Conservation (phyloP, 2,888 invertebrate genomes). For the Rhagonycha lutea region DNA sequence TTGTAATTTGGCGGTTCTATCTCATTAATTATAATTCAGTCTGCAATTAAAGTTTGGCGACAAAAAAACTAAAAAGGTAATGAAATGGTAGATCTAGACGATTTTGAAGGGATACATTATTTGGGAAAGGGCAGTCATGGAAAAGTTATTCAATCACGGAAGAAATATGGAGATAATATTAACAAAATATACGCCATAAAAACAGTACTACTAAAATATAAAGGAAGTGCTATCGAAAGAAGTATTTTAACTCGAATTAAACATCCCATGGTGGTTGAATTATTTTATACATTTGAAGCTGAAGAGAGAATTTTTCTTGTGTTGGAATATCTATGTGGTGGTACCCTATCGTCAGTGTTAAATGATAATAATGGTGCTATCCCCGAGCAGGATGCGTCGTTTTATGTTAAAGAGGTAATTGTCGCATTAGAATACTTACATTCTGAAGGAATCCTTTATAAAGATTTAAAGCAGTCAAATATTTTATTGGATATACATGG, state of each 20-base stretch:
- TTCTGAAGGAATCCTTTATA: constrained; percentile 88
- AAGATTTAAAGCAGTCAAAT: constrained; percentile 98
- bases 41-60: not conserved
- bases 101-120: constrained; percentile 89
- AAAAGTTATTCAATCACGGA: not conserved
- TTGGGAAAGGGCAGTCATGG: not conserved
- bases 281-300: not conserved
- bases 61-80: not conserved
- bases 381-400: constrained; percentile 91
- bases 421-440: constrained; percentile 91
- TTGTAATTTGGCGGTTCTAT: not conserved
- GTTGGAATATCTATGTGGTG: not conserved
- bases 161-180: not conserved
- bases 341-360: not conserved
- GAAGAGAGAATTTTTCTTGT: not conserved
- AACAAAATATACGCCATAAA: not conserved
- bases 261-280: not conserved
- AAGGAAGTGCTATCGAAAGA: not conserved
- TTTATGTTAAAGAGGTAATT: constrained; percentile 98
- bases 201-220: not conserved
- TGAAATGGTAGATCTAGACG: constrained; percentile 49
- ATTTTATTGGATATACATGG: constrained; percentile 96
- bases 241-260: not conserved
- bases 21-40: not conserved
- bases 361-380: constrained; percentile 60